Base-by-base conservation (phyloP, 92 coral and sea anemone species). In the Parazoanthus swiftii region DNA sequence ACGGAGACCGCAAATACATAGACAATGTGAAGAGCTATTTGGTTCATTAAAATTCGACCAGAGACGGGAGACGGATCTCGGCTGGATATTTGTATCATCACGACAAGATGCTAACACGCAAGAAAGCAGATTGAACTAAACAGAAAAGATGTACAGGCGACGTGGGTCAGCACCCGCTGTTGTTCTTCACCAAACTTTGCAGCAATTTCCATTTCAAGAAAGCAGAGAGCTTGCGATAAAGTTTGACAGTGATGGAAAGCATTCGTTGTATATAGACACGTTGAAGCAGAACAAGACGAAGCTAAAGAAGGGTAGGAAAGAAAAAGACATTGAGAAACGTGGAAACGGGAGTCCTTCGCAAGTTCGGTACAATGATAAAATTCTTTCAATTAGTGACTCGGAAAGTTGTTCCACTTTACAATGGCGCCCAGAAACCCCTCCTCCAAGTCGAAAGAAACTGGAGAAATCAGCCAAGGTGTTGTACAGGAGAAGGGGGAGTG, bases 101-200 rank as follows among this genome's bases (percentile, higher is more conserved):
- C 85, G 71, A 36, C 16, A 35, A 35, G 39, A 20, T 18, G 68
- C 21, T 80, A 35, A 54, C 59, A 38, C 48, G 36, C 37, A 3
- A 4, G 68, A 33, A 80, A 36, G 25, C 2, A 29, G 18, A 80
- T 56, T 48, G 38, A 58, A 54, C 15, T 58, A 46, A 20, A 46
- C 14, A 54, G 65, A 39, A 44, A 76, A 8, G 67, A 91, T 91
- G 95, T 87, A 86, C 85, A 95, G 96, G 50, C 91, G 98, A n/a
- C 86, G 98, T 11, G 96, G 96, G 8, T 95, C 98, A 3, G 98
- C 98, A 1, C 98, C 98, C 26, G 98, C 98, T 20, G 96, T 88
- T 13, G 90, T 93, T 7, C 89, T 95, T 4, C 94, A 90, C 50
- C 96, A 93, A 51, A 95, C 92, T 6, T 80, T 93, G 54, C 87